Evolutionary conservation across 2,113 vertebrate species (phyloP).

Genomic region (Narcine bancroftii): DNA sequence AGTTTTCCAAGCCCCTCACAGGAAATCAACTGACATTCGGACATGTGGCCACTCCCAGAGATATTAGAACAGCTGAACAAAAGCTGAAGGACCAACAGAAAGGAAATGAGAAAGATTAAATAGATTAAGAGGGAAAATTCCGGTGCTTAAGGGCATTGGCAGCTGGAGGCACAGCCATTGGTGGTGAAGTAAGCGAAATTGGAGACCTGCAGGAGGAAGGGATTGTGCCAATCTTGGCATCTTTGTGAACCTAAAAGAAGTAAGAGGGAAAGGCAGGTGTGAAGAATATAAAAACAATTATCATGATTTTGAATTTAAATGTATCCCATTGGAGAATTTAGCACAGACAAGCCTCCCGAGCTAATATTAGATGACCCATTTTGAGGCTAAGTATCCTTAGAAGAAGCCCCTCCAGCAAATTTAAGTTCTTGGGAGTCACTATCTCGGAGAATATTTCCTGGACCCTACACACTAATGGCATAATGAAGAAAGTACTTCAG

Average conservation of each 20-base stretch:
- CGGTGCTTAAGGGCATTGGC: not conserved
- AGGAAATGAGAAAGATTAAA: not conserved
- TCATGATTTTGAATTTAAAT: not conserved
- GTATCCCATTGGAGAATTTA: not conserved
- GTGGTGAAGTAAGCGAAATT: not conserved
- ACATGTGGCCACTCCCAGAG: not conserved
- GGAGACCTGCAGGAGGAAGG: not conserved
- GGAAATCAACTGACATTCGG: not conserved
- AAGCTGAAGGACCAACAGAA: not conserved
- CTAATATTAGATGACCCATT: not conserved
- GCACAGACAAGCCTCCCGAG: not conserved
- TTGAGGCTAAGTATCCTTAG: not conserved
- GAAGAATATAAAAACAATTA: not conserved
- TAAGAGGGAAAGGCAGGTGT: not conserved
- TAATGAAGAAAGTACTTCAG: too few species aligned
- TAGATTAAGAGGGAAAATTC: not conserved
- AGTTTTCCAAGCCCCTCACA: not conserved
- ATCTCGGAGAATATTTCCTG: too few species aligned
- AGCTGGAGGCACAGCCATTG: not conserved
- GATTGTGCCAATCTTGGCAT: too few species aligned
- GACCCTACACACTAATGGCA: too few species aligned
- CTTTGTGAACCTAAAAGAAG: not conserved
- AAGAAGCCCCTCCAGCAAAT: too few species aligned
- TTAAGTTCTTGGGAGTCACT: too few species aligned
- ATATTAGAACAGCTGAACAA: not conserved